A percentile compares a stretch with the other conserved stretches of the same genome.
These are phyloP conservation scores for Triplophysa rosa DNA, from an alignment of 2,113 vertebrate genomes.

Conservation along the genomic window DNA sequence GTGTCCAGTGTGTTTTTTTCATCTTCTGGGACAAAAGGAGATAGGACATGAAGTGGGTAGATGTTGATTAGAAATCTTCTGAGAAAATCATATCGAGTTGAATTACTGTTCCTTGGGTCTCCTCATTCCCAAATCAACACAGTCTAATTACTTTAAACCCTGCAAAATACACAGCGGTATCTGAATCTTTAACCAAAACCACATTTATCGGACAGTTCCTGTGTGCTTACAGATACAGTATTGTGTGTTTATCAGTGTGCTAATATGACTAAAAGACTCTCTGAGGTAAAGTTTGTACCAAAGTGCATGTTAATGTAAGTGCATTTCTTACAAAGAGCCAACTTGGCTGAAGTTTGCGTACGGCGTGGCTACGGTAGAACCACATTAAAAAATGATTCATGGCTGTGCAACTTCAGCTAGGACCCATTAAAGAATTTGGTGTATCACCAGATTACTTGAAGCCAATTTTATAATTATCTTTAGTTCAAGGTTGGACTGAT, in stretches of 20 bases:
- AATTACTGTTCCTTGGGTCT: neutral
- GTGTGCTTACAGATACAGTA: too few species aligned
- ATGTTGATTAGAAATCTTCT: too few species aligned
- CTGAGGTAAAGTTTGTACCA: neutral
- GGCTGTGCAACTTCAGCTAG: constrained; percentile 8
- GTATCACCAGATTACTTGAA: constrained; percentile 34
- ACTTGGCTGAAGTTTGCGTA: constrained; percentile 23
- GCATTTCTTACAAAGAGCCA: neutral
- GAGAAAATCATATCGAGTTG: neutral
- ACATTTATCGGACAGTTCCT: too few species aligned
- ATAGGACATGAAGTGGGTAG: too few species aligned
- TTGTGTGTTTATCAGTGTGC: neutral
- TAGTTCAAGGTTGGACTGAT: constrained; percentile 43
- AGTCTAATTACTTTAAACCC: too few species aligned
- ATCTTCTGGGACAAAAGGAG: too few species aligned
- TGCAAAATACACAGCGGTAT: too few species aligned
- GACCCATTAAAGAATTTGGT: constrained; percentile 33
- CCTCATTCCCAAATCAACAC: neutral
- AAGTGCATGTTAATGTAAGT: constrained; percentile 22
- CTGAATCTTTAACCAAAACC: too few species aligned
- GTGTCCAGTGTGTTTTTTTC: too few species aligned
- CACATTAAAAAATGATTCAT: constrained; percentile 41
- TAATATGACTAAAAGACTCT: neutral
- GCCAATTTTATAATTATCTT: constrained; percentile 48
- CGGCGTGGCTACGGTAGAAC: neutral